Evolutionary conservation across 1,140 invertebrate species (phyloP), one percentile per base, ranked within the genome.

Genomic region (Triops cancriformis): DNA sequence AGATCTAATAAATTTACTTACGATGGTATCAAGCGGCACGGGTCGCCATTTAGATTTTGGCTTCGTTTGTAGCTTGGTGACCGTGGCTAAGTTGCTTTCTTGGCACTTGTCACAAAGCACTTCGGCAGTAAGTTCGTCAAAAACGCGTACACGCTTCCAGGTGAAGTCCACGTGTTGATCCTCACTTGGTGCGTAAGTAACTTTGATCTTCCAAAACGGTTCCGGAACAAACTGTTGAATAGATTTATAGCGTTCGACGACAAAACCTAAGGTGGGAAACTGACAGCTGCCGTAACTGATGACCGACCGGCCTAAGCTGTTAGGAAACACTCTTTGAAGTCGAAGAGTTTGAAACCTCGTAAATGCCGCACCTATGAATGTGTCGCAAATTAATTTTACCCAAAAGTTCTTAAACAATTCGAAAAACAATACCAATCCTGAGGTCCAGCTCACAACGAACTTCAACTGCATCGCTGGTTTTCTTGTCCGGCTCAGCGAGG

Each of bases 271-370:
- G 1, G 97, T 98, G 43, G 97, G 97, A 85, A 98, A 98, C 82
- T 99, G 97, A 84, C 97, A 99, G 74, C 93, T 95, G 1, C 98
- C 98, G 86, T 99, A 97, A 85, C 97, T 99, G 28, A 99, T 93
- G 0, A 99, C 84, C 83, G 92, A 90, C 41, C 93, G 89, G 1
- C 89, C 82, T 64, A 88, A 5, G 84, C 82, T 76, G 85, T 79
- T 12, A 86, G 95, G 94, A 84, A 98, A 97, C 10, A 94, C 89
- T 83, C 91, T 91, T 82, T 93, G 90, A 1, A 99, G 84, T 72
- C 96, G 87, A 31, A 99, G 82, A 0, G 98, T 99, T 88, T 99
- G 98, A 84, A 99, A 95, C 74, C 98, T 88, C n/a, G 98, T 99
- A 85, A 99, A 99, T 37, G 98, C 94, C 74, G 98, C 97, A 80